Base-by-base conservation (phyloP, 2,797 vertebrate genomes). In the Danio aesculapii region DNA sequence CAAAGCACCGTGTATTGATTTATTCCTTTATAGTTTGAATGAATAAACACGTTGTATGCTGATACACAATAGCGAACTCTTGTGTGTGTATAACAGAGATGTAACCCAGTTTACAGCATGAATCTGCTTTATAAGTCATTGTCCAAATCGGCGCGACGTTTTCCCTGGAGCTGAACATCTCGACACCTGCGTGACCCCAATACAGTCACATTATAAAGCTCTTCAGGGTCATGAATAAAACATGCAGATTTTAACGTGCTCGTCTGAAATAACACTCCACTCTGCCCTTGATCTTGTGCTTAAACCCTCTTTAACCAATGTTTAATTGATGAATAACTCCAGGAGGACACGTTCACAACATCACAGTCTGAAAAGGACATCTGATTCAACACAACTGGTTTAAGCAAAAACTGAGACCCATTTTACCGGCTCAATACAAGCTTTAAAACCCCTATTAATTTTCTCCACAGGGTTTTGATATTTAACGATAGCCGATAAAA, bases 151-250 rank as follows among this genome's bases (percentile, higher is more conserved):
- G 19, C 44, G 1, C n/a, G 16, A 44, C 3, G 39, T 12, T 57
- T 59, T 47, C 43, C 43, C 43, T 21, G 16, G 55, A 59, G 43
- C 43, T 21, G 41, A 16, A 59, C 13, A 47, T 16, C 19, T 30
- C 59, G 41, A 72, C 75, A 78, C 69, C 75, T 49, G 79, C 59
- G 62, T 68, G 53, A 83, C 55, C 70, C 61, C 61, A 78, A 58
- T 66, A 61, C 21, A 55, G 7, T 16, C 68, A 55, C 39, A 55
- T 47, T 47, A 47, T 16, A 59, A 73, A 41, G 13, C 50, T 30
- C 49, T 61, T 13, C n/a, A 39, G 12, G n/a, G 16, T 49, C 19
- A 68, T 58, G 53, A 78, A 59, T 67, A n/a, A 57, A 58, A 68
- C 19, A 30, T 58, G 19, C 6, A 8, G 7, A 49, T 75, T 47